Evolutionary conservation across 2,888 invertebrate genomes (phyloP).

Genomic region (Dimorphilus gyrociliatus): DNA sequence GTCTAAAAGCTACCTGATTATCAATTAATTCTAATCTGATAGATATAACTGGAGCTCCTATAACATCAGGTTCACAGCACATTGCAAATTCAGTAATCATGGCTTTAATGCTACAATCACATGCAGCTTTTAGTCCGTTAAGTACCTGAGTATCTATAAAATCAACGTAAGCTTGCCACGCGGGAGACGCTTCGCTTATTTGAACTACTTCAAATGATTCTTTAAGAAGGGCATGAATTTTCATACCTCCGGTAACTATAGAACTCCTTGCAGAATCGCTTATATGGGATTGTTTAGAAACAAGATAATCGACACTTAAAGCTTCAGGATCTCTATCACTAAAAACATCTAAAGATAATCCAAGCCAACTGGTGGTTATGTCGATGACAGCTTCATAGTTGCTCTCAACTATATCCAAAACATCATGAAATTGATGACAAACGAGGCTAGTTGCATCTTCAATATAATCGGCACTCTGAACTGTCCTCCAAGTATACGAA

Average conservation of each 20-base stretch:
- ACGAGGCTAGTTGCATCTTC: conserved; percentile 33
- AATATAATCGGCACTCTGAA: conserved; percentile 35
- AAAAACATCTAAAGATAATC: conserved; percentile 27
- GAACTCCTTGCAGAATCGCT: too few relatives aligned
- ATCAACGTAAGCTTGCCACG: conserved; percentile 36
- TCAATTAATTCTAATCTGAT: conserved; percentile 35
- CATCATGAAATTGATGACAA: conserved; percentile 30
- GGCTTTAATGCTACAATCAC: conserved; percentile 25
- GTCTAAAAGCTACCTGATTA: conserved; percentile 27
- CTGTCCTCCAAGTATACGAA: conserved; percentile 33
- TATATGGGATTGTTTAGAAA: too few relatives aligned
- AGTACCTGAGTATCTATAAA: conserved; percentile 35
- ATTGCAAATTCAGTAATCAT: conserved; percentile 31
- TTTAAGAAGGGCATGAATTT: conserved; percentile 24
- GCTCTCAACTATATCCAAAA: conserved; percentile 31
- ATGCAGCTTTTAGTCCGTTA: conserved; percentile 32
- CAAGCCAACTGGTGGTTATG: conserved; percentile 30
- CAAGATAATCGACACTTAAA: too few relatives aligned
- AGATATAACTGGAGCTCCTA: conserved; percentile 22
- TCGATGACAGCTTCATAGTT: conserved; percentile 30
- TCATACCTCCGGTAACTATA: too few relatives aligned
- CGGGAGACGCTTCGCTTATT: conserved; percentile 35
- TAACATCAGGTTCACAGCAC: conserved; percentile 3
- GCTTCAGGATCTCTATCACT: conserved; percentile 16
- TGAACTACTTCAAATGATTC: conserved; percentile 32